phyloP scores from a whole-genome alignment of 2,113 vertebrate genomes.

The Urocolius indicus region DNA sequence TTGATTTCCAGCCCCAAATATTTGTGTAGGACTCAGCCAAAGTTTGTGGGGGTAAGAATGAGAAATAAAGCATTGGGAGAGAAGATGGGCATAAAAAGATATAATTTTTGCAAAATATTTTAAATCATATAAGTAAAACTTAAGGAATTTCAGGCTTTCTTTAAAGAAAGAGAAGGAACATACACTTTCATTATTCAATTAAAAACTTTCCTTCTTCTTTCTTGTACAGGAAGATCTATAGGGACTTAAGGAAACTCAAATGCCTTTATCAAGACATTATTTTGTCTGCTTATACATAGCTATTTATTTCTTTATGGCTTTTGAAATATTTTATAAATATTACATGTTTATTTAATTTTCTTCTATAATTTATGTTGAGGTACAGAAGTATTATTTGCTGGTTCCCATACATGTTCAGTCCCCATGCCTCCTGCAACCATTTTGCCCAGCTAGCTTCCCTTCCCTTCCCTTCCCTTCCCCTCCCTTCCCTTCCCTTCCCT shows the following conservation, averaged over 20 bases:
- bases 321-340: background rate
- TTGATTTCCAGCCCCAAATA: background rate
- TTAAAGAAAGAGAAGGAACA: background rate
- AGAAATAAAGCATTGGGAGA: background rate
- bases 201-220: background rate
- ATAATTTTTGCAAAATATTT: background rate
- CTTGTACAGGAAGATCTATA: background rate
- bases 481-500: no score
- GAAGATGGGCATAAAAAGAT: background rate
- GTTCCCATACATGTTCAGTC: background rate
- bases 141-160: background rate
- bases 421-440: background rate
- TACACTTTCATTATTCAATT: background rate
- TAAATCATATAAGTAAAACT: background rate
- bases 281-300: background rate
- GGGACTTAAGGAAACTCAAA: background rate
- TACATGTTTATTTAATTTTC: background rate
- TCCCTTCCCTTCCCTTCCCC: no score
- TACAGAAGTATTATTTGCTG: background rate
- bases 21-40: background rate
- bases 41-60: background rate
- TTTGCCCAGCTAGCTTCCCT: background rate
- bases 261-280: background rate
- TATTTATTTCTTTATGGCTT: background rate
- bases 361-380: background rate